These are phyloP conservation scores for Steinernema scapterisci DNA, from an alignment of 2,888 invertebrate genomes.

Conservation along the genomic window DNA sequence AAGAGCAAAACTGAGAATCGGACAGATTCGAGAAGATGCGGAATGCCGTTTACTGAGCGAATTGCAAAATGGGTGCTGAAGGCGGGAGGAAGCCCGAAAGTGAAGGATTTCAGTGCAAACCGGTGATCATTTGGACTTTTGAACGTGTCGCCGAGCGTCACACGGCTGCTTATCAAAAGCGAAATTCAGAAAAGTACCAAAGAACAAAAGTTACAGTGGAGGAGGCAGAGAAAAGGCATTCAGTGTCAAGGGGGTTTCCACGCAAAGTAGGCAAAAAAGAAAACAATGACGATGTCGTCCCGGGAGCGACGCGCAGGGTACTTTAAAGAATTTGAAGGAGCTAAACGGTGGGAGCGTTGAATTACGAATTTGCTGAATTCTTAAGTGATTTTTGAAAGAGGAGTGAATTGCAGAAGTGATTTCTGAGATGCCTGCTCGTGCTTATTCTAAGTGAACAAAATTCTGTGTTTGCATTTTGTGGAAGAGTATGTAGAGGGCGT, in stretches of 20 bases:
- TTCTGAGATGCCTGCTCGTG: neutral
- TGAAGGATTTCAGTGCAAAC: neutral
- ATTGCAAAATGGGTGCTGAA: neutral
- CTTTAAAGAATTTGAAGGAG: slow-evolving; percentile 12
- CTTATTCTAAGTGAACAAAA: neutral
- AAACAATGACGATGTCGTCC: slow-evolving; percentile 4
- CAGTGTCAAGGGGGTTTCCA: neutral
- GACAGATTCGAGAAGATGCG: neutral
- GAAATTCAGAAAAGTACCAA: neutral
- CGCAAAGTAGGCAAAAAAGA: neutral
- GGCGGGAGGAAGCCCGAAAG: neutral
- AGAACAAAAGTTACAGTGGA: neutral
- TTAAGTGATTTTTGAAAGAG: neutral
- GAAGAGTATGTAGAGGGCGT: neutral
- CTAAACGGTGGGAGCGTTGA: slow-evolving; percentile 9
- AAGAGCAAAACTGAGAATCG: neutral
- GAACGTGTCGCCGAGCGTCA: neutral
- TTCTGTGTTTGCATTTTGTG: neutral
- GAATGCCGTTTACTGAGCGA: neutral
- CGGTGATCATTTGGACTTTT: slow-evolving; percentile 26
- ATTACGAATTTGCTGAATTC: neutral
- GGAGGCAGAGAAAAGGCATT: neutral
- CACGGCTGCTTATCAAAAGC: neutral
- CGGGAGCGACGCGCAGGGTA: neutral
- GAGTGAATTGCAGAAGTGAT: neutral